Base-by-base conservation (phyloP, 2,888 invertebrate species). In the Clitarchus hookeri region DNA sequence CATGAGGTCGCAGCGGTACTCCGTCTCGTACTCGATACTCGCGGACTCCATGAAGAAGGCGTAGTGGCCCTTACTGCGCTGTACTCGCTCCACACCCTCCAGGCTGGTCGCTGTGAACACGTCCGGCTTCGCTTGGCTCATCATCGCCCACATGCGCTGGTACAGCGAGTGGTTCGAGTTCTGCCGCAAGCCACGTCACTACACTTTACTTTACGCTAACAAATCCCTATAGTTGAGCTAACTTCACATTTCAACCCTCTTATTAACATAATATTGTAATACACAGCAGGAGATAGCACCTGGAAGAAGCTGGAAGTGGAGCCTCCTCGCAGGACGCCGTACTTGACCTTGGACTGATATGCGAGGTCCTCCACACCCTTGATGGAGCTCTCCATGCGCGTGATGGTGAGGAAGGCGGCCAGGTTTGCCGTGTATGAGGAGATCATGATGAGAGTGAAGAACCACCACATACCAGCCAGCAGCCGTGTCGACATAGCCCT, bases 31-130 rank as follows among this genome's bases (percentile, higher is more conserved):
- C 91, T 99, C 99, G 88, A 99, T 96, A 0, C 96, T 96, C 0
- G 98, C 96, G 11, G 98, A 98, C 92, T 99, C 99, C 97, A 99
- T 98, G 83, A 99, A 93, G 91, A 96, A 99, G 6, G 99, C 99
- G 91, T 98, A 99, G 86, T 93, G 93, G 85, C 96, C 94, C 91
- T 96, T 96, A 80, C 94, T 95, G 91, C 95, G 95, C 85, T 94
- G 90, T 0, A 98, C 98, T 87, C 97, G 93, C 23, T 97, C 96
- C 0, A 98, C 95, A 0, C 98, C 99, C 90, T 97, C 97, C 82
- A 95, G 94, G 90, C 98, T 98, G 90, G 93, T 95, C 87, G 93
- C 94, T 16, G 96, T 95, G 91, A 98, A 98, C 0, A 98, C 97
- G 0, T 95, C 94, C 0, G 98, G 97, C 54, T 95, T 93, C 0